Evolutionary conservation across 1,140 invertebrate genomes (phyloP), one percentile per base, ranked within the genome.

Genomic region (Eriosoma lanigerum): DNA sequence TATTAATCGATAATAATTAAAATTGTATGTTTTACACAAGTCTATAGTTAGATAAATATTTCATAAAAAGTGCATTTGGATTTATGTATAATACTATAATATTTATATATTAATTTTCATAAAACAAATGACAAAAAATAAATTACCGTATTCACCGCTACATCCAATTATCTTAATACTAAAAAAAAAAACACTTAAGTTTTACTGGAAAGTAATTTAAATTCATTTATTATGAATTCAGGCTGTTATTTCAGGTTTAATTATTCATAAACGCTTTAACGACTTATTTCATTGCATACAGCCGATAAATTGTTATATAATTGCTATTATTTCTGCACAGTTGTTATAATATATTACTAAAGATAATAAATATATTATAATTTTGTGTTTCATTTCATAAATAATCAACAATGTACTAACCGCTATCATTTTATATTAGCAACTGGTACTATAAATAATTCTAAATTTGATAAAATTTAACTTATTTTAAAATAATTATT

Each of bases 171-270:
- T 29, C 17, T 62, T 19, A 62, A 32, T 26, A 17, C 19, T 21
- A 66, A n/a, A 66, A 66, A 12, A 66, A 66, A 38, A 8, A 38
- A 38, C 32, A 66, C n/a, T 64, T 32, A 6, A 32, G 19, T 32
- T 38, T 64, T 26, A 38, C 62, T n/a, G n/a, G 29, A 64, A 64
- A 64, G 62, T 66, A 38, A 66, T 66, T 66, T 66, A 38, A 66
- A 66, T 38, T n/a, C n/a, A n/a, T 66, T 66, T 38, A 38, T 66
- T 44, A 66, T 66, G 62, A 38, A 66, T 21, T 21, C 9, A 21
- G 1, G n/a, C 19, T 66, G 19, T 66, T 66, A 66, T 66, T 66
- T 66, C 38, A 38, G 19, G 32, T n/a, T 38, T n/a, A 66, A 66
- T 44, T 66, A 66, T 66, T 66, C 29, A 66, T 38, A 12, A 44